These are phyloP conservation scores for Scaptomyza polygonia DNA, from an alignment of 2,888 invertebrate species.

Conservation along the genomic window DNA sequence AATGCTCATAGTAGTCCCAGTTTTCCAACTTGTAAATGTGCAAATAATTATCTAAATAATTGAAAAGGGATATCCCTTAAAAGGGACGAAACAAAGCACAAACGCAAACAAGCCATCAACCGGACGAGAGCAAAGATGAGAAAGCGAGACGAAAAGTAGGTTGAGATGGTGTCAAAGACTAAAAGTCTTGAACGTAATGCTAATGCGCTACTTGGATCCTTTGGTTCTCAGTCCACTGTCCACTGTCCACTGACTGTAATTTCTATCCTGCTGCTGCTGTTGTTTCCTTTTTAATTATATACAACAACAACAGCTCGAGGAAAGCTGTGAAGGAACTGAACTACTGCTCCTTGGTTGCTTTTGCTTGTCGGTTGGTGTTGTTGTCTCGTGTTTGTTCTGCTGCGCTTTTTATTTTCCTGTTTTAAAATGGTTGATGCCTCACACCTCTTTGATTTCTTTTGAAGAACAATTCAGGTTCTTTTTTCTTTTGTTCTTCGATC, in stretches of 20 bases:
- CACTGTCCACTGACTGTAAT: slow-evolving; percentile 25
- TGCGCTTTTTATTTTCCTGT: slow-evolving; percentile 32
- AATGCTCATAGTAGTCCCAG: slow-evolving; percentile 12
- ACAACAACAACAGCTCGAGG: slow-evolving; percentile 60
- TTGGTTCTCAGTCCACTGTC: slow-evolving; percentile 17
- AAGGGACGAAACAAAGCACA: slow-evolving; percentile 31
- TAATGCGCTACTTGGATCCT: slow-evolving; percentile 30
- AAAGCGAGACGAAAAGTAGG: not conserved
- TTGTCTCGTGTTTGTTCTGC: no score
- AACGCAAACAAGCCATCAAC: slow-evolving; percentile 32
- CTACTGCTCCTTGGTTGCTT: slow-evolving; percentile 5
- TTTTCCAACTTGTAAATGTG: slow-evolving; percentile 57
- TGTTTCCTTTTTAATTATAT: slow-evolving; percentile 70
- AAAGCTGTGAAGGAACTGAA: slow-evolving; percentile 40
- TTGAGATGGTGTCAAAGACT: slow-evolving; percentile 24
- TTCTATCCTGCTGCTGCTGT: slow-evolving; percentile 10
- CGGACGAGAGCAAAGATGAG: not conserved
- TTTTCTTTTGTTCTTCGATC: slow-evolving; percentile 39
- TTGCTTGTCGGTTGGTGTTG: slow-evolving; percentile 15
- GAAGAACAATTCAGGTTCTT: slow-evolving; percentile 20
- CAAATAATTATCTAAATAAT: slow-evolving; percentile 80
- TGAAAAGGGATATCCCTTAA: slow-evolving; percentile 65
- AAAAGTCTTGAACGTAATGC: slow-evolving; percentile 44
- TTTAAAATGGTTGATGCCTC: slow-evolving; percentile 6
- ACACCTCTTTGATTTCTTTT: slow-evolving; percentile 50